phyloP scores from a whole-genome alignment of 1,140 invertebrate species.

The Tenebrio molitor region DNA sequence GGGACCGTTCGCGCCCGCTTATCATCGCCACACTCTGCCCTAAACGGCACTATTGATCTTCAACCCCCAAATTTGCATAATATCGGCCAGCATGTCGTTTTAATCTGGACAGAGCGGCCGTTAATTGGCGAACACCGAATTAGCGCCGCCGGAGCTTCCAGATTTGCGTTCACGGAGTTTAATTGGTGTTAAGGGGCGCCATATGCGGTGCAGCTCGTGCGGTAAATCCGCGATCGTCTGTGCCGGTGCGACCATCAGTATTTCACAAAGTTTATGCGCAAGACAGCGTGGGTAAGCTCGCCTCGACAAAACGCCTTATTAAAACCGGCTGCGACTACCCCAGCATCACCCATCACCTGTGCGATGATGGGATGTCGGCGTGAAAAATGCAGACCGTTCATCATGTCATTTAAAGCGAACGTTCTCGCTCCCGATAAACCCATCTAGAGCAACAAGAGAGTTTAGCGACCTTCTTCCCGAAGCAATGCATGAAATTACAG shows the following conservation, averaged over 20 bases:
- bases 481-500: slow-evolving; percentile 28
- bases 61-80: slow-evolving; percentile 23
- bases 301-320: slow-evolving; percentile 31
- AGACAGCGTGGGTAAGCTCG: slow-evolving; percentile 36
- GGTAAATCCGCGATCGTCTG: no score
- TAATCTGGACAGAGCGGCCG: slow-evolving; percentile 22
- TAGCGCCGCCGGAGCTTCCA: slow-evolving; percentile 11
- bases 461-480: slow-evolving; percentile 21
- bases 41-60: slow-evolving; percentile 16
- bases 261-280: slow-evolving; percentile 33
- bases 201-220: no score
- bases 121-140: slow-evolving; percentile 28
- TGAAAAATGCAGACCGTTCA: neutral
- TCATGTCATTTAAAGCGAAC: neutral
- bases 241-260: slow-evolving; percentile 16
- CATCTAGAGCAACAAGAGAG: slow-evolving; percentile 20
- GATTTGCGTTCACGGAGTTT: slow-evolving; percentile 21
- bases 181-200: slow-evolving; percentile 15
- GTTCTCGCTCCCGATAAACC: neutral
- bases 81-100: slow-evolving; percentile 18
- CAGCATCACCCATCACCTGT: slow-evolving; percentile 6
- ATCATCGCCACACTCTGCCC: neutral
- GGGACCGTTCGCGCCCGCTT: neutral
- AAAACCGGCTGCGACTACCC: slow-evolving; percentile 32
- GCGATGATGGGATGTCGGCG: neutral